Evolutionary conservation across 2,888 invertebrate genomes (phyloP).

Genomic region (Aleiodes leptofemur): DNA sequence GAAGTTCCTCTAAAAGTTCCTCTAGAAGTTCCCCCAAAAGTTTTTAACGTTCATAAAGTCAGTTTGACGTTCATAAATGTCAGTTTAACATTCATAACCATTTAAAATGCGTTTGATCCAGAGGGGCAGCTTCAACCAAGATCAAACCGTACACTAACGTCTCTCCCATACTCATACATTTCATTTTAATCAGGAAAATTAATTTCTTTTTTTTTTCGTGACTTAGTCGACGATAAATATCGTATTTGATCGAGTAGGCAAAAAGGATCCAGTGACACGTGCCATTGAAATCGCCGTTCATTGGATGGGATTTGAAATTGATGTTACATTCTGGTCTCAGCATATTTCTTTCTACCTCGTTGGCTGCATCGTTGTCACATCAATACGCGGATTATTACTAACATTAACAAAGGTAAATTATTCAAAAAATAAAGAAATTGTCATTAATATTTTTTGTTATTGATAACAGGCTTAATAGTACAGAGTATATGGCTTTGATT

Average conservation of each 20-base stretch:
- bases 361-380: slow-evolving; percentile 98
- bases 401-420: slow-evolving; percentile 93
- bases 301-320: slow-evolving; percentile 96
- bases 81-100: too few species aligned
- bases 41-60: too few species aligned
- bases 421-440: background rate
- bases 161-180: too few species aligned
- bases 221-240: slow-evolving; percentile 96
- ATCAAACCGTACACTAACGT: too few species aligned
- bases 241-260: slow-evolving; percentile 98
- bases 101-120: too few species aligned
- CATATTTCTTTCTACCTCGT: slow-evolving; percentile 98
- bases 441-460: slow-evolving; percentile 27
- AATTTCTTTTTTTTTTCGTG: slow-evolving; percentile 65
- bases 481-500: slow-evolving; percentile 66
- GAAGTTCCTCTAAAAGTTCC: too few species aligned
- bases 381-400: slow-evolving; percentile 95
- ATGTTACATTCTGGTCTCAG: slow-evolving; percentile 99
- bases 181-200: background rate
- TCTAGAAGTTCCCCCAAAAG: too few species aligned
- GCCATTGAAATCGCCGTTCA: slow-evolving; percentile 97
- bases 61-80: too few species aligned
- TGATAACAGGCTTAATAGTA: slow-evolving; percentile 24
- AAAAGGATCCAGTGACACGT: slow-evolving; percentile 97
- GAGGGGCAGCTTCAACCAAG: too few species aligned